A percentile compares a stretch with the other conserved stretches of the same genome.
phyloP scores from a whole-genome alignment of 2,888 invertebrate genomes.

The Orthosia gracilis region DNA sequence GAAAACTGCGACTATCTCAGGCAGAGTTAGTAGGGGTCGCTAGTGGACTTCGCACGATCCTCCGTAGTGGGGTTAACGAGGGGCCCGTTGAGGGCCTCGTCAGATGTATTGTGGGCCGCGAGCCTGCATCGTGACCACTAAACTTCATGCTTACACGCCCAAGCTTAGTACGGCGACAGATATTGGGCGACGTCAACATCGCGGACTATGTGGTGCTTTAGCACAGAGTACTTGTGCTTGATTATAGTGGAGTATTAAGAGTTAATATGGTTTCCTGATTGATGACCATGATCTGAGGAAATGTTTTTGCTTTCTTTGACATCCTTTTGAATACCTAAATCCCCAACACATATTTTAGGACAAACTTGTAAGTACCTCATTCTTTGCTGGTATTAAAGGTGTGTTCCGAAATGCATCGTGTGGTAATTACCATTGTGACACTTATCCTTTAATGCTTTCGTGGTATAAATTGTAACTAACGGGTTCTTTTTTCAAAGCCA shows the following conservation, averaged over 20 bases:
- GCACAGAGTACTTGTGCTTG: no score
- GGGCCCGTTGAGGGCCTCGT: conserved; percentile 63
- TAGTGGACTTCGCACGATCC: conserved; percentile 70
- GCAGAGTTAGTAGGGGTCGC: conserved; percentile 54
- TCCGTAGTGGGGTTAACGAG: conserved; percentile 67
- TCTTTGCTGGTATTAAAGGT: not conserved
- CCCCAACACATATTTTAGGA: no score
- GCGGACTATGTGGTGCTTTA: not conserved
- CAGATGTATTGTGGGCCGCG: conserved; percentile 57
- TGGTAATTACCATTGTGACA: no score
- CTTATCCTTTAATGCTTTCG: no score
- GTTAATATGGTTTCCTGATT: not conserved
- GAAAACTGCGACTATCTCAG: no score
- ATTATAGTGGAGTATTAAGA: not conserved
- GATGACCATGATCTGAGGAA: not conserved
- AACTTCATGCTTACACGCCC: conserved; percentile 62
- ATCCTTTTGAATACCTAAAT: no score
- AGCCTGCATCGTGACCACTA: conserved; percentile 64
- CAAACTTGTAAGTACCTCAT: no score
- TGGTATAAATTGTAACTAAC: no score
- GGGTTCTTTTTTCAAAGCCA: no score
- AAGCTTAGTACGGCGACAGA: conserved; percentile 44
- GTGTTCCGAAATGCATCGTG: not conserved
- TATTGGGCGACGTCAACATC: conserved; percentile 30
- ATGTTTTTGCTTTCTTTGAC: no score